These are phyloP conservation scores for Lepeophtheirus nordmannii DNA, from an alignment of 2,888 invertebrate species.

Conservation along the genomic window DNA sequence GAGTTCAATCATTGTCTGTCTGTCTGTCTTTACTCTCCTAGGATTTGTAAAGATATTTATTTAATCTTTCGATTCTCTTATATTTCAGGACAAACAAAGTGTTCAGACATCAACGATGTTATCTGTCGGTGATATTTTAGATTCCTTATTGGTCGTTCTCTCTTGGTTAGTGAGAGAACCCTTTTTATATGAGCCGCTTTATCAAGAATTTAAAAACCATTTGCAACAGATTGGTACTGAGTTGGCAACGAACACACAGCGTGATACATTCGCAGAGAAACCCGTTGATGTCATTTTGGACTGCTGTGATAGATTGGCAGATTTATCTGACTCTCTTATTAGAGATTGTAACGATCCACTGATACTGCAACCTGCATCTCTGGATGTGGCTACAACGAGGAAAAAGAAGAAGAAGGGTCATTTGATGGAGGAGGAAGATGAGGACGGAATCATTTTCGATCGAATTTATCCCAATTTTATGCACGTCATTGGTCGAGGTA, in stretches of 20 bases:
- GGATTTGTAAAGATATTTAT: background rate
- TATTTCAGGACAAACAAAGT: background rate
- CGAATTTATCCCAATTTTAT: conserved; percentile 61
- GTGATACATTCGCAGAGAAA: conserved; percentile 71
- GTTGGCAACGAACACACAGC: conserved; percentile 74
- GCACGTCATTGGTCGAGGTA: conserved; percentile 72
- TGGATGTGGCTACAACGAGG: conserved; percentile 68
- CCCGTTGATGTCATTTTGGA: conserved; percentile 52
- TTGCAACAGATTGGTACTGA: conserved; percentile 46
- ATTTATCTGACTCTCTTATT: conserved; percentile 67
- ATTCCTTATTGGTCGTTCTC: conserved; percentile 66
- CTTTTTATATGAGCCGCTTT: background rate
- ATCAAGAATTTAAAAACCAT: background rate
- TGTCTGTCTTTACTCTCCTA: no score
- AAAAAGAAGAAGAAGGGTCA: conserved; percentile 55
- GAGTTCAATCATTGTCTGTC: no score
- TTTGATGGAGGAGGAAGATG: conserved; percentile 4
- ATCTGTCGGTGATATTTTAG: conserved; percentile 67
- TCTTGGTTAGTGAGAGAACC: conserved; percentile 70
- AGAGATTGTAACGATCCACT: conserved; percentile 67
- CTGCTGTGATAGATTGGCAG: conserved; percentile 56
- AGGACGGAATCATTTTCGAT: conserved; percentile 9
- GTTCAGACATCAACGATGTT: conserved; percentile 62
- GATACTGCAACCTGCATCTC: conserved; percentile 70
- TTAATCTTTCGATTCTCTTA: background rate